Evolutionary conservation across 2,888 invertebrate genomes (phyloP), one percentile per base, ranked within the genome.

Genomic region (Chloroclystis v-ata): DNA sequence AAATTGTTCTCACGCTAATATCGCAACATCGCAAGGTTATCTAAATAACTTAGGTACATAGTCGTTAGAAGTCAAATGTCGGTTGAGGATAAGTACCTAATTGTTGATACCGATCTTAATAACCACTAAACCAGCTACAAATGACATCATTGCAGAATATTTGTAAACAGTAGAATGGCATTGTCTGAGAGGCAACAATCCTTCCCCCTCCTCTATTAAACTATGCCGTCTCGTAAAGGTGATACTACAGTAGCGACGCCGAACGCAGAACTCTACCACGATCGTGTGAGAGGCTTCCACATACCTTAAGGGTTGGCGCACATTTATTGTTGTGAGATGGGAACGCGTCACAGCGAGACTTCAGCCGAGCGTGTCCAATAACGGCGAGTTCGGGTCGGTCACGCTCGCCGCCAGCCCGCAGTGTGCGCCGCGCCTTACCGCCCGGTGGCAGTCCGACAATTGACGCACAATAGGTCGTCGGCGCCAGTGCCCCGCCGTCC

Each of bases 401-500:
- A 2, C 3, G 5, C 2, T 2, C 20, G 20, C 20, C 20, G 20
- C 20, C n/a, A n/a, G n/a, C n/a, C n/a, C 52, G 41, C 39, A 54
- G 64, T 70, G 52, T 67, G 57, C 33, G 58, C 52, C 39, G 51
- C 52, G 63, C 69, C 59, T 70, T 62, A 68, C 40, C 47, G 40
- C 57, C 40, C 47, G 40, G 56, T 42, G 62, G 68, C 73, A 75
- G 73, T 72, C 73, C 63, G 64, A 63, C 76, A 78, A 81, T 78
- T 77, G 79, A 62, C 63, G 63, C 67, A 82, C 78, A 81, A 80
- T 80, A 72, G 73, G 43, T 24, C 28, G n/a, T 38, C 49, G 47
- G 43, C 49, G 69, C 71, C 72, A 71, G 75, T 71, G 71, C 59
- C 65, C 61, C 61, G 69, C 65, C 73, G 72, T 69, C 65, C 72